Evolutionary conservation across 2,113 vertebrate genomes (phyloP), one percentile per base, ranked within the genome.

Genomic region (Cryptoleucopteryx plumbea): DNA sequence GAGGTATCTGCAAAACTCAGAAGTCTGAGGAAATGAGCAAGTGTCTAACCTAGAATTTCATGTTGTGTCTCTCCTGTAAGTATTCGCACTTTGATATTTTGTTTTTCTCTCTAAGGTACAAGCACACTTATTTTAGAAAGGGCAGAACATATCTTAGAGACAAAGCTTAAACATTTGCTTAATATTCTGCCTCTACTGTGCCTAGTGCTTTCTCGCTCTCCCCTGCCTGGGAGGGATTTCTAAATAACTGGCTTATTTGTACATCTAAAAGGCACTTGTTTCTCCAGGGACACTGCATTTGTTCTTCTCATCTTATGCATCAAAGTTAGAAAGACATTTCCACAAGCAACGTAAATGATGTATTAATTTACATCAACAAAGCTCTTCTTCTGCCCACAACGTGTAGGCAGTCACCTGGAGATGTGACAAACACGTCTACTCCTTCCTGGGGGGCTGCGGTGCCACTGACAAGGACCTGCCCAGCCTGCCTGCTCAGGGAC

Each of bases 1-100:
- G 84, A 87, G 63, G 89, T 94, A 97, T 97, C 86, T 94, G 96
- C 96, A 91, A 95, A 95, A 91, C 92, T 75, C 93, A 95, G 83
- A 93, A 97, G 85, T 90, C 95, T 96, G 87, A 94, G 74, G 48
- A 96, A 96, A 95, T 25, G 32, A 90, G 94, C 85, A 97, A 95
- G 86, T 62, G 90, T 59, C 77, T 91, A 96, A 90, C 66, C 34
- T 91, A 96, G 78, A 83, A 96, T 93, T 98, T 97, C 90, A 92
- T 53, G 62, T 72, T 71, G 73, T 82, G 74, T 95, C 67, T 94
- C 53, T 86, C 74, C 77, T 90, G 56, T 16, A 90, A 94, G 80
- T 84, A 70, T 93, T 97, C 17, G 12, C 74, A 89, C 83, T 96
- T 90, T 59, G 50, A 25, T 86, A 43, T 55, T 94, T 90, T 86